Conservation (phyloP, 2,888 invertebrate genomes). For the Trachelus stipa region DNA sequence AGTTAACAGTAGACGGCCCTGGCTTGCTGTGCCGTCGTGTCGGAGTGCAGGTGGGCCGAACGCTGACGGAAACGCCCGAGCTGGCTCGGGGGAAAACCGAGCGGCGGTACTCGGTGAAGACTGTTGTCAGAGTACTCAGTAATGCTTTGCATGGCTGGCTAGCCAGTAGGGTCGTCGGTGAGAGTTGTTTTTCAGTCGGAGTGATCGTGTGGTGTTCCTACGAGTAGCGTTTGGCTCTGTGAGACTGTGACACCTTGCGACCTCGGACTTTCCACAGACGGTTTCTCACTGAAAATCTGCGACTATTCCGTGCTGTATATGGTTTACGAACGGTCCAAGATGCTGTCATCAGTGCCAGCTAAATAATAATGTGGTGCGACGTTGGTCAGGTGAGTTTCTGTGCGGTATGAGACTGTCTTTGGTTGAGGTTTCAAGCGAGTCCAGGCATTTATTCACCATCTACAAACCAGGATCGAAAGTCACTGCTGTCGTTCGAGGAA, state of each 20-base stretch:
- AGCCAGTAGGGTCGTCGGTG: slow-evolving; percentile 53
- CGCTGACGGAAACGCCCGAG: slow-evolving; percentile 62
- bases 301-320: slow-evolving; percentile 45
- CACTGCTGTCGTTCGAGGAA: slow-evolving; percentile 3
- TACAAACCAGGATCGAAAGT: slow-evolving; percentile 5
- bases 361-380: slow-evolving; percentile 67
- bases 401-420: slow-evolving; percentile 11
- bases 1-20: slow-evolving; percentile 23
- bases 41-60: slow-evolving; percentile 72
- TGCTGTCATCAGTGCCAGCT: slow-evolving; percentile 64
- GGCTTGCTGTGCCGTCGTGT: slow-evolving; percentile 46
- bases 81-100: slow-evolving; percentile 60
- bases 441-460: neutral
- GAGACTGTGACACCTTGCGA: slow-evolving; percentile 24
- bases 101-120: slow-evolving; percentile 52
- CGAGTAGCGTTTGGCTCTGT: slow-evolving; percentile 27
- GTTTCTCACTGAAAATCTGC: slow-evolving; percentile 29
- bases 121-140: slow-evolving; percentile 65
- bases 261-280: slow-evolving; percentile 23
- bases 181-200: slow-evolving; percentile 50
- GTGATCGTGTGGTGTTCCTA: slow-evolving; percentile 52
- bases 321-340: slow-evolving; percentile 60
- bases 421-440: neutral
- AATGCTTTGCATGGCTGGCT: slow-evolving; percentile 65
- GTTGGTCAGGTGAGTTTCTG: slow-evolving; percentile 64